Conservation (phyloP, 92 coral and sea anemone species). For the Palythoa grandiflora region DNA sequence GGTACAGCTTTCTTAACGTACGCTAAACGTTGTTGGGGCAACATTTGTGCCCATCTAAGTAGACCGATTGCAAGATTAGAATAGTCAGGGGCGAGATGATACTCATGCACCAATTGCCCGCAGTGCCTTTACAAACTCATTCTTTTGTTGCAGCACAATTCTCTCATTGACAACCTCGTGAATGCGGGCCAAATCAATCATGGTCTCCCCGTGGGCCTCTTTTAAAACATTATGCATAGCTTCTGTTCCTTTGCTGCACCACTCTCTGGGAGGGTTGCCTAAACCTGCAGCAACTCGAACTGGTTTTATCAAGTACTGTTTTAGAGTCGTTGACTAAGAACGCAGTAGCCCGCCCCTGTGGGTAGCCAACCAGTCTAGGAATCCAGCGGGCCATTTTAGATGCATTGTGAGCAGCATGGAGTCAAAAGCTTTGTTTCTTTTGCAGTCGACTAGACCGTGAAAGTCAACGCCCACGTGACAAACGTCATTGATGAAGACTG, state of each 20-base stretch:
- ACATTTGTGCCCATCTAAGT: constrained; percentile 51
- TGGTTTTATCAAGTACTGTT: constrained; percentile 37
- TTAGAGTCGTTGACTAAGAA: background rate
- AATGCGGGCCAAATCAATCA: constrained; percentile 19
- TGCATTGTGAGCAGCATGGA: background rate
- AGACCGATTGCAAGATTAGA: constrained; percentile 20
- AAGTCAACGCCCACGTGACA: too few relatives aligned
- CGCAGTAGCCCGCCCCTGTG: constrained; percentile 29
- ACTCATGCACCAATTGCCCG: constrained; percentile 44
- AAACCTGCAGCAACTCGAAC: constrained; percentile 50
- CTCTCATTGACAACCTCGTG: constrained; percentile 35
- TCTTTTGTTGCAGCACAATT: constrained; percentile 34
- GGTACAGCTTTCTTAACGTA: constrained; percentile 24
- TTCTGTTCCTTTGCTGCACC: constrained; percentile 50
- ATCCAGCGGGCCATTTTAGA: constrained; percentile 33
- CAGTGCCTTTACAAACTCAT: constrained; percentile 45
- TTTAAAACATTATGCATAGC: constrained; percentile 51
- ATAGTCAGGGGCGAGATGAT: constrained; percentile 28
- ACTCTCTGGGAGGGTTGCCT: constrained; percentile 53
- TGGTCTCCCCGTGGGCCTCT: constrained; percentile 23
- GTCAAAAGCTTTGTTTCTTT: constrained; percentile 19
- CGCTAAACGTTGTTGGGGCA: constrained; percentile 24
- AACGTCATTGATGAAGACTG: too few relatives aligned
- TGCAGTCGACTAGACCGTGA: constrained; percentile 38
- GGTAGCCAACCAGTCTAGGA: constrained; percentile 22